phyloP scores from a whole-genome alignment of 92 coral and sea anemone genomes.

The Pocillopora grandis region DNA sequence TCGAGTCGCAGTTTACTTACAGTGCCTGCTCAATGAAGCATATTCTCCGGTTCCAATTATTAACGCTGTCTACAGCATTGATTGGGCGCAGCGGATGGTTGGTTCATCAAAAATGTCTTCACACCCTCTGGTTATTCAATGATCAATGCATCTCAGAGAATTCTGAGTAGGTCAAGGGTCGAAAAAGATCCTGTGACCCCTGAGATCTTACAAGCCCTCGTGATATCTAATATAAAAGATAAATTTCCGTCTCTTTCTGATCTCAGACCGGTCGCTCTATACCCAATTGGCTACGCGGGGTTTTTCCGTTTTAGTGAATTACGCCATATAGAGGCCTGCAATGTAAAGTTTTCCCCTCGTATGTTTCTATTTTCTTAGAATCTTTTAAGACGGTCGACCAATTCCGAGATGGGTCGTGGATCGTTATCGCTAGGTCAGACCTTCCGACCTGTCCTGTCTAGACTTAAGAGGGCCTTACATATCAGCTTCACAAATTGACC shows the following conservation, averaged over 20 bases:
- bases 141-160: no score
- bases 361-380: not conserved
- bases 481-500: no score
- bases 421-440: no score
- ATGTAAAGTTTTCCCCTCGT: conserved; percentile 35
- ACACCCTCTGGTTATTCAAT: no score
- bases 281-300: conserved; percentile 45
- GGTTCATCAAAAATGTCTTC: conserved; percentile 45
- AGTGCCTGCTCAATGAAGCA: conserved; percentile 29
- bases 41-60: conserved; percentile 34
- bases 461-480: no score
- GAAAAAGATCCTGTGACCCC: conserved; percentile 48
- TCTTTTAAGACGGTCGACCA: no score
- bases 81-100: conserved; percentile 45
- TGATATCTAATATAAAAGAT: conserved; percentile 31
- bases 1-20: conserved; percentile 46
- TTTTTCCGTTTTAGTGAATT: conserved; percentile 51
- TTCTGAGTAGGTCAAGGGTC: conserved; percentile 18
- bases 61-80: conserved; percentile 51
- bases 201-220: conserved; percentile 40
- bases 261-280: conserved; percentile 43
- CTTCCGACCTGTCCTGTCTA: no score
- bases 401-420: no score
- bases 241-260: conserved; percentile 37
- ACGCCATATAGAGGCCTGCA: conserved; percentile 39